Base-by-base conservation (phyloP, 2,797 vertebrate genomes). In the Acanthurus tractus region DNA sequence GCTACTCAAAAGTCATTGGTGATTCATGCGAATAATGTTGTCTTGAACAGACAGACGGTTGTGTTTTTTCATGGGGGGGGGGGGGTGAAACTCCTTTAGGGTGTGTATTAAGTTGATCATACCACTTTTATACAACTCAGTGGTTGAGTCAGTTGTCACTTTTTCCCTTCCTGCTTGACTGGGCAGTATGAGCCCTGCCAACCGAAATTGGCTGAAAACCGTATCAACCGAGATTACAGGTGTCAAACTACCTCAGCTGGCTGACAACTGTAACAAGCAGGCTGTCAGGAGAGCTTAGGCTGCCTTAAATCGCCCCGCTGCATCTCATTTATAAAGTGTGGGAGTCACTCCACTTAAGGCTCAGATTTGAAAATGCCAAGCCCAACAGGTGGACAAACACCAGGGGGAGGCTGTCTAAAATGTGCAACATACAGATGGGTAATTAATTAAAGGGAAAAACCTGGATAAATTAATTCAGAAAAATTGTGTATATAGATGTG, bases 181-280 rank as follows among this genome's bases (percentile, higher is more conserved):
- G 74, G 83, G 61, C 76, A 79, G 71, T 68, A 48, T 85, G 81
- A 91, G 81, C 71, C 65, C 50, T 75, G 81, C 63, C 80, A 69
- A 55, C 38, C 15, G 74, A 88, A 86, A 89, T 85, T 82, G 84
- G 77, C 82, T 80, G 73, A 74, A 80, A 90, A 82, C 83, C n/a
- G 18, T 58, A 55, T 82, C 79, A 81, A 77, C 42, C 1, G 2
- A 89, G 84, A 88, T 89, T 91, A 91, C 87, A 90, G 91, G 90
- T 91, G 90, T 91, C 87, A 88, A 82, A 86, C 81, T 78, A 87
- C 73, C 74, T 87, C 79, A 86, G 84, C 80, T 74, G 77, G 80
- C 75, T 89, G 90, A 92, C 91, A 92, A 78, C 74, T 88, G 75
- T 88, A 89, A 92, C 91, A 79, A 85, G 88, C 80, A 56, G 66